Percentiles rank a stretch among this genome's conserved stretches.
phyloP scores from a whole-genome alignment of 2,888 invertebrate genomes.

The Agelastica alni region DNA sequence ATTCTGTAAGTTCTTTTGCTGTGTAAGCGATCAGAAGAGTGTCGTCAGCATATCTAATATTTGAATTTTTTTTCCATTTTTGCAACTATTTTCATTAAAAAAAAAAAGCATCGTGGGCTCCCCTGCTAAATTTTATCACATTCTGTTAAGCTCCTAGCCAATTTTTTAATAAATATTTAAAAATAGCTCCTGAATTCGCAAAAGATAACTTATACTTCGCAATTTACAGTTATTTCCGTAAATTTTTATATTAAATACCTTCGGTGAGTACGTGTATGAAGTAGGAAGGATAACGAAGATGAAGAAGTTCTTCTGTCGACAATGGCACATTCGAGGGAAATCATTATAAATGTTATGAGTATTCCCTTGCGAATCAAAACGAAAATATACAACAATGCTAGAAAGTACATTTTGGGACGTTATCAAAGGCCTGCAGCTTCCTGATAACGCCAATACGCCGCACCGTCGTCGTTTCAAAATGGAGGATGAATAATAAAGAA shows the following conservation, averaged over 20 bases:
- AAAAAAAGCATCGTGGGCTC: too few relatives aligned
- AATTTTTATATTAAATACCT: background rate
- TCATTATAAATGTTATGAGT: slow-evolving; percentile 24
- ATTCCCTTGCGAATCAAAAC: slow-evolving; percentile 20
- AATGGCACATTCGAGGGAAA: slow-evolving; percentile 19
- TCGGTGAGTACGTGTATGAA: background rate
- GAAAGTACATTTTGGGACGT: slow-evolving; percentile 23
- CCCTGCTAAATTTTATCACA: too few relatives aligned
- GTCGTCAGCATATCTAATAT: too few relatives aligned
- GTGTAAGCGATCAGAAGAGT: too few relatives aligned
- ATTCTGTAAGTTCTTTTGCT: too few relatives aligned
- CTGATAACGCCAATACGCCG: slow-evolving; percentile 23
- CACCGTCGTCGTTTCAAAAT: slow-evolving; percentile 12
- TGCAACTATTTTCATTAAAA: too few relatives aligned
- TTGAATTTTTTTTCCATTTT: too few relatives aligned
- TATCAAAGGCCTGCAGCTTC: slow-evolving; percentile 24
- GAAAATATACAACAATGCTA: slow-evolving; percentile 26
- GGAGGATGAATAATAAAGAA: slow-evolving; percentile 24
- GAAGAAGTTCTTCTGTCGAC: slow-evolving; percentile 15
- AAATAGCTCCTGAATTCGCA: too few relatives aligned
- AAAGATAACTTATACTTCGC: too few relatives aligned
- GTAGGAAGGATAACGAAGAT: slow-evolving; percentile 15
- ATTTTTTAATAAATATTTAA: too few relatives aligned
- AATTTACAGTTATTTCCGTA: background rate
- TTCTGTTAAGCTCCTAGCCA: too few relatives aligned